Percentiles rank a stretch among this genome's conserved stretches.
Conservation (phyloP, 2,888 invertebrate genomes). For the Leptogaster cylindrica region DNA sequence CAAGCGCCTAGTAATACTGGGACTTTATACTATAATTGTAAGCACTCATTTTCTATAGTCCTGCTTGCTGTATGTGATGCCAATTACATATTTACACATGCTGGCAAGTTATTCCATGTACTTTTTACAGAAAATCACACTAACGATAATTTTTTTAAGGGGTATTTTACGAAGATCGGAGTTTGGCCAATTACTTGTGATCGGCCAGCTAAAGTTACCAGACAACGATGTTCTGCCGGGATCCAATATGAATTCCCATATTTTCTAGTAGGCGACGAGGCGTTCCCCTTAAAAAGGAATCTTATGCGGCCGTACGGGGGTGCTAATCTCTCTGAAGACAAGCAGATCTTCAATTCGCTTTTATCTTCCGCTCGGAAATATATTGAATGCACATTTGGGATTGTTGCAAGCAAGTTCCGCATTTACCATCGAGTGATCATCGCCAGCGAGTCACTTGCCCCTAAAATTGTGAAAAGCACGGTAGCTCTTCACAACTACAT, state of each 20-base stretch:
- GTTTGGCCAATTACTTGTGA: slow-evolving; percentile 24
- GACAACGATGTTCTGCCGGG: not conserved
- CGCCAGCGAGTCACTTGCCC: not conserved
- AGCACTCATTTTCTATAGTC: slow-evolving; percentile 47
- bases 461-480: not conserved
- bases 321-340: not conserved
- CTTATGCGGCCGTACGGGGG: slow-evolving; percentile 25
- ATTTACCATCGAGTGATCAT: not conserved
- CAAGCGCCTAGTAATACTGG: slow-evolving; percentile 49
- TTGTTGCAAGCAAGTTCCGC: slow-evolving; percentile 32
- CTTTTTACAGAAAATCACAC: slow-evolving; percentile 47
- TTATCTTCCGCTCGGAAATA: slow-evolving; percentile 39
- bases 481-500: not conserved
- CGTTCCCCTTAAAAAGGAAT: slow-evolving; percentile 46
- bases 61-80: slow-evolving; percentile 48
- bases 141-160: not conserved
- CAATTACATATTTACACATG: too few species aligned
- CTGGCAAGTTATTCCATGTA: too few species aligned
- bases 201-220: slow-evolving; percentile 9
- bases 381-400: slow-evolving; percentile 47
- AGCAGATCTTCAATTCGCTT: not conserved
- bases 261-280: slow-evolving; percentile 44
- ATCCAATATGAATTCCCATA: slow-evolving; percentile 7
- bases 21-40: slow-evolving; percentile 48
- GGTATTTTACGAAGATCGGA: not conserved